Evolutionary conservation across 2,797 vertebrate genomes (phyloP).

Genomic region (Melanotaenia parkinsoni): DNA sequence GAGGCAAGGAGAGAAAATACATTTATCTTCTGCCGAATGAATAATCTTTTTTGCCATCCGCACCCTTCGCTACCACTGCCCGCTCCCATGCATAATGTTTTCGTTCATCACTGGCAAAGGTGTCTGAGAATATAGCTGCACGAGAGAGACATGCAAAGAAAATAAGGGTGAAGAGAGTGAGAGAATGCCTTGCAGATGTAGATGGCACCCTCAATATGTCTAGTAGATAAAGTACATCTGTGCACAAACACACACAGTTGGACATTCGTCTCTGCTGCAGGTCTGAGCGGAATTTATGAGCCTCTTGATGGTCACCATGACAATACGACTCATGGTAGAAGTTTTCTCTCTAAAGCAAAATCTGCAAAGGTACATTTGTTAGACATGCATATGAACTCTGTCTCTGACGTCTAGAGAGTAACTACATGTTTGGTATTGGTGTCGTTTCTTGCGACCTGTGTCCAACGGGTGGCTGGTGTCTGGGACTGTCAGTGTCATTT

Average conservation of each 20-base stretch:
- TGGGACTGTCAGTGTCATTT: slow-evolving; percentile 36
- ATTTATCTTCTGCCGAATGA: slow-evolving; percentile 67
- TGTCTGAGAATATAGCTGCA: slow-evolving; percentile 47
- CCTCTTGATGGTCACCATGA: slow-evolving; percentile 49
- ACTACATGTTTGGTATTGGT: slow-evolving; percentile 18
- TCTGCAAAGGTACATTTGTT: slow-evolving; percentile 19
- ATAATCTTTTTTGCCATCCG: slow-evolving; percentile 58
- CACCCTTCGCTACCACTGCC: neutral
- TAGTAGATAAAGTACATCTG: slow-evolving; percentile 7
- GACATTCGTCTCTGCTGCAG: slow-evolving; percentile 29
- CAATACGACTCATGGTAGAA: slow-evolving; percentile 43
- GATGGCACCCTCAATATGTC: slow-evolving; percentile 44
- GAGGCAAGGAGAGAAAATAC: slow-evolving; percentile 61
- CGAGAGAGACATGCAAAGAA: slow-evolving; percentile 27
- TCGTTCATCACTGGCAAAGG: slow-evolving; percentile 64
- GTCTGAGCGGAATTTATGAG: slow-evolving; percentile 52
- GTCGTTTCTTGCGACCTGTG: slow-evolving; percentile 20
- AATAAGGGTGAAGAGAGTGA: slow-evolving; percentile 9
- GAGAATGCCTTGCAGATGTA: slow-evolving; percentile 31
- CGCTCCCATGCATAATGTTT: slow-evolving; percentile 58
- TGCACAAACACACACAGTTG: slow-evolving; percentile 23
- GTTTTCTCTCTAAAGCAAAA: slow-evolving; percentile 14
- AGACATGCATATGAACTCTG: slow-evolving; percentile 23
- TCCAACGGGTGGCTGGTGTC: slow-evolving; percentile 6
- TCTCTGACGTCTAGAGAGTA: slow-evolving; percentile 38